Evolutionary conservation across 2,113 vertebrate species (phyloP).

Genomic region (Eudyptes chrysolophus): DNA sequence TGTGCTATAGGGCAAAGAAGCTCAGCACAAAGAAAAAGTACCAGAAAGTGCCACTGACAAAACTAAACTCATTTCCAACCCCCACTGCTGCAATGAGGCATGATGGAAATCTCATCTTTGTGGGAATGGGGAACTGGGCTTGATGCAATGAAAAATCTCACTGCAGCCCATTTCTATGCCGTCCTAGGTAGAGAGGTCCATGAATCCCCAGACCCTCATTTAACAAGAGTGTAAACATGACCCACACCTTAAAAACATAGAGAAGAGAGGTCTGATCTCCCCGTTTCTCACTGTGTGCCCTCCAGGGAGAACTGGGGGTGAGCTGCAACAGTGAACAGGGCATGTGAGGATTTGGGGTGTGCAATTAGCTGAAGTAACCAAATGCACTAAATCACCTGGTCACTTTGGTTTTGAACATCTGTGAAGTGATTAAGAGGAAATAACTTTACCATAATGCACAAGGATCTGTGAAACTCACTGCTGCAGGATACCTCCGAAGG

Average conservation of each 20-base stretch:
- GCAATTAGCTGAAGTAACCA: background rate
- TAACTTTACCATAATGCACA: background rate
- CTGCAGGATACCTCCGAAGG: background rate
- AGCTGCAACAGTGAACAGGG: background rate
- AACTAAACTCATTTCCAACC: background rate
- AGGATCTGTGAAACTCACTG: background rate
- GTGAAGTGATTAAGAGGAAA: background rate
- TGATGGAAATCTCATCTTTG: background rate
- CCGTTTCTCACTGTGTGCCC: background rate
- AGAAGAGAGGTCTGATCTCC: background rate
- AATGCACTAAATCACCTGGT: background rate
- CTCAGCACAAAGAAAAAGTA: background rate
- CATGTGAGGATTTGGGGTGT: background rate
- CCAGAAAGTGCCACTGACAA: background rate
- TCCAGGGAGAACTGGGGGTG: background rate
- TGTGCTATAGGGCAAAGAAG: background rate
- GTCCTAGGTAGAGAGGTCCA: background rate
- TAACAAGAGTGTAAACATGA: background rate
- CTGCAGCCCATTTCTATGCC: background rate
- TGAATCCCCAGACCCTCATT: background rate
- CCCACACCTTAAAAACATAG: background rate
- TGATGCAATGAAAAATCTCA: background rate
- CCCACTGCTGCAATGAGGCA: rapidly evolving
- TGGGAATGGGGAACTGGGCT: background rate
- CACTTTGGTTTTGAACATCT: background rate